phyloP scores from a whole-genome alignment of 2,888 invertebrate genomes.

The Nezara viridula region DNA sequence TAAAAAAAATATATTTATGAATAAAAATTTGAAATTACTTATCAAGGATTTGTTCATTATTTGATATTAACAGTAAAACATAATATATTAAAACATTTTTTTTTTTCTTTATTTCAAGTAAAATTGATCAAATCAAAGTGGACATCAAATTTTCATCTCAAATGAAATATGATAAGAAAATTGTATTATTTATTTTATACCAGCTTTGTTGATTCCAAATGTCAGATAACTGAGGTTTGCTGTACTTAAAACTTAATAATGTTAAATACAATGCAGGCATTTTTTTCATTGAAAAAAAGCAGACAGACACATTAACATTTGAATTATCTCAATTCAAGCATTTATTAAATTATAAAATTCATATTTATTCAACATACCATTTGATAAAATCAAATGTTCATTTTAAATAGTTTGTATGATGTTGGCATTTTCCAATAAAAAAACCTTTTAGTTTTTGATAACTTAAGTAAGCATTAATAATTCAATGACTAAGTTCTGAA shows the following conservation, averaged over 20 bases:
- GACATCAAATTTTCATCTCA: too few relatives aligned
- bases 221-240: background rate
- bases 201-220: background rate
- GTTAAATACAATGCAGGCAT: background rate
- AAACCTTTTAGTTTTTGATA: background rate
- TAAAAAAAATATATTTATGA: too few relatives aligned
- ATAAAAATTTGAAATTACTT: too few relatives aligned
- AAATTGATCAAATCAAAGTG: too few relatives aligned
- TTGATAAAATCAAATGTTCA: background rate
- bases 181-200: background rate
- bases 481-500: background rate
- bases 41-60: background rate
- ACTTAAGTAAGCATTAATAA: background rate
- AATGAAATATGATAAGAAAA: background rate
- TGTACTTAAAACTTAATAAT: background rate
- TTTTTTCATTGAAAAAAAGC: background rate
- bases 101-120: background rate
- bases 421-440: background rate
- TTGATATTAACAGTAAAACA: background rate
- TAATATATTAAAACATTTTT: background rate
- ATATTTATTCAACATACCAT: background rate
- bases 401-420: background rate
- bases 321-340: background rate
- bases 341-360: background rate
- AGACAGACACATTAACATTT: background rate